A percentile compares a stretch with the other conserved stretches of the same genome.
Conservation (phyloP, 1,140 invertebrate genomes). For the Drosophila cardini region DNA sequence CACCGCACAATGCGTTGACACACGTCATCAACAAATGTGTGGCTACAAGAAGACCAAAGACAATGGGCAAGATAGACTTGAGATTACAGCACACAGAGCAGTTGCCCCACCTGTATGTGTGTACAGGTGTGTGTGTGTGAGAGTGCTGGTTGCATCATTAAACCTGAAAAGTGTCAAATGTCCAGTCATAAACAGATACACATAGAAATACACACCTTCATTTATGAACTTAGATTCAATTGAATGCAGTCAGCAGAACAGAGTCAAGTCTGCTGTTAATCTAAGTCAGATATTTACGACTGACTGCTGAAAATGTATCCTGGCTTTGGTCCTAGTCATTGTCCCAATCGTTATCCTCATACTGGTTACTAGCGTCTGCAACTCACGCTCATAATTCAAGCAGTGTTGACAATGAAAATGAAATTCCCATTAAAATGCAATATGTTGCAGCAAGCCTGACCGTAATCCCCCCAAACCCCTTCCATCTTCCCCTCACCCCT, state of each 20-base stretch:
- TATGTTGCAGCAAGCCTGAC: slow-evolving; percentile 66
- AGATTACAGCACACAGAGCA: slow-evolving; percentile 21
- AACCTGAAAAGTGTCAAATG: slow-evolving; percentile 82
- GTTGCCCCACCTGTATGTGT: slow-evolving; percentile 16
- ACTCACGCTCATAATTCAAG: slow-evolving; percentile 70
- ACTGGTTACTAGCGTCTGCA: slow-evolving; percentile 13
- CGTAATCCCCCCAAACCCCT: too few relatives aligned
- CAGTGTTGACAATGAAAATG: slow-evolving; percentile 82
- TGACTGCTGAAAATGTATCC: slow-evolving; percentile 23
- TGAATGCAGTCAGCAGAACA: slow-evolving; percentile 41
- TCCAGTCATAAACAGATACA: slow-evolving; percentile 38
- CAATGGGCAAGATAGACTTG: slow-evolving; percentile 50
- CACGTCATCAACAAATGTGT: slow-evolving; percentile 80
- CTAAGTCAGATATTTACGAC: slow-evolving; percentile 71
- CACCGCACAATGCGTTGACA: slow-evolving; percentile 81
- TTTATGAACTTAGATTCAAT: slow-evolving; percentile 52
- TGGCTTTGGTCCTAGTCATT: not conserved
- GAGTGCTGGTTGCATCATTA: slow-evolving; percentile 67
- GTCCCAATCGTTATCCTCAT: not conserved
- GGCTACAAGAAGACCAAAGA: slow-evolving; percentile 60
- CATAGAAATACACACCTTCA: not conserved
- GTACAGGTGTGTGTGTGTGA: slow-evolving; percentile 4
- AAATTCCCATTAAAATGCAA: slow-evolving; percentile 83
- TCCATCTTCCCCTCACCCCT: not conserved
- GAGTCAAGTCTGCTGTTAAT: slow-evolving; percentile 56